Conservation (phyloP, 1,140 invertebrate species). For the Temnothorax nylanderi region DNA sequence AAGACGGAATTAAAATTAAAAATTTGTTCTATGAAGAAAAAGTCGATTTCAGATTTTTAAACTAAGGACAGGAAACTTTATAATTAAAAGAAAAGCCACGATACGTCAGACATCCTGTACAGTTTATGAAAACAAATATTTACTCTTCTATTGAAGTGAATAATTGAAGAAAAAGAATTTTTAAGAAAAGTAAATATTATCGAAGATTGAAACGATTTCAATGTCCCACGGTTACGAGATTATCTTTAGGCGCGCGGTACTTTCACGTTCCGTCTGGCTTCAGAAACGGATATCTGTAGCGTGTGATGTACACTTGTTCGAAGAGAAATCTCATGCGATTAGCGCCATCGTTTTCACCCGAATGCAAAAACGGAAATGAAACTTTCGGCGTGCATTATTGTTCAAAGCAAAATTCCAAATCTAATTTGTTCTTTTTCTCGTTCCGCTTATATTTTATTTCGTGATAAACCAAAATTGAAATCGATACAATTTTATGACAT, state of each 20-base stretch:
- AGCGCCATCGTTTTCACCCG: slow-evolving; percentile 68
- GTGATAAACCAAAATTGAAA: neutral
- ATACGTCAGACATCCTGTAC: neutral
- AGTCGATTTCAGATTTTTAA: neutral
- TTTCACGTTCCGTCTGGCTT: slow-evolving; percentile 45
- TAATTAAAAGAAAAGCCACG: neutral
- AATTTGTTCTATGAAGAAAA: neutral
- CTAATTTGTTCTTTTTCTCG: neutral
- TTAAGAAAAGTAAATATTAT: neutral
- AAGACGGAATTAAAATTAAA: neutral
- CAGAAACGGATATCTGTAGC: slow-evolving; percentile 38
- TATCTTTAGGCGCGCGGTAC: slow-evolving; percentile 31
- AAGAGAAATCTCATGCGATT: slow-evolving; percentile 61
- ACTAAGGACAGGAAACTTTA: neutral
- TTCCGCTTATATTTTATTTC: neutral
- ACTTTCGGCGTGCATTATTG: slow-evolving; percentile 66
- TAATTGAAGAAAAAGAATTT: neutral
- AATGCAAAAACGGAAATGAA: slow-evolving; percentile 78
- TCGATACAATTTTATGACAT: neutral
- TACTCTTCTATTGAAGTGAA: neutral
- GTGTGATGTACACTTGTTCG: slow-evolving; percentile 32
- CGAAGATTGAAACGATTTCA: slow-evolving; percentile 17
- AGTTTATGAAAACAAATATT: neutral
- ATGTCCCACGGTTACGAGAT: slow-evolving; percentile 18
- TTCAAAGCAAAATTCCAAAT: neutral